phyloP scores from a whole-genome alignment of 1,140 invertebrate species.

The Alviniconcha marisindica region DNA sequence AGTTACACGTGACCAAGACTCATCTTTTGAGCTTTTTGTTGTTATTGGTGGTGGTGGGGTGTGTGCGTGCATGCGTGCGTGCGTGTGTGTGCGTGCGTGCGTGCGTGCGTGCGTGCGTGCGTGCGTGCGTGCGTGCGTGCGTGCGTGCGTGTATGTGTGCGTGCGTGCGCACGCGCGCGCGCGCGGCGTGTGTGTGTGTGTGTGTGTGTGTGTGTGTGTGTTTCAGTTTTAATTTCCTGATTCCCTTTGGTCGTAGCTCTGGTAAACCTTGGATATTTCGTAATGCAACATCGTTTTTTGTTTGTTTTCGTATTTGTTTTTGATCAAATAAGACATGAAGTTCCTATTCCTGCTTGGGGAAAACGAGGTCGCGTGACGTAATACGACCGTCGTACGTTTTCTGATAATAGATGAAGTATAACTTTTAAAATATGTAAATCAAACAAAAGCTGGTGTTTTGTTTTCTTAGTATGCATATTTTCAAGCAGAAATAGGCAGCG shows the following conservation, averaged over 20 bases:
- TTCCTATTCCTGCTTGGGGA: background rate
- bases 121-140: background rate
- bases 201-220: background rate
- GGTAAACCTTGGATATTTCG: background rate
- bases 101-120: constrained; percentile 9
- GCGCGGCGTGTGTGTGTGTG: background rate
- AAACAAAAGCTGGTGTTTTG: too few relatives aligned
- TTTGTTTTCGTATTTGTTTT: constrained; percentile 1
- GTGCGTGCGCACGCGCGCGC: background rate
- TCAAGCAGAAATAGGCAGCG: too few relatives aligned
- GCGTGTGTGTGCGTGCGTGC: background rate
- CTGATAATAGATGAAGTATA: background rate
- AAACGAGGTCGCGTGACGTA: background rate
- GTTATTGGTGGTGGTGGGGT: background rate
- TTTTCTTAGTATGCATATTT: too few relatives aligned
- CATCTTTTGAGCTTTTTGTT: background rate
- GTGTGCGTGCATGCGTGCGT: background rate
- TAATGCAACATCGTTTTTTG: background rate
- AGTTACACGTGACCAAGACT: background rate
- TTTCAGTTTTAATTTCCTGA: background rate
- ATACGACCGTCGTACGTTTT: background rate
- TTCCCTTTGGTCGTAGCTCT: background rate
- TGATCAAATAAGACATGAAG: background rate
- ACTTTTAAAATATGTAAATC: too few relatives aligned
- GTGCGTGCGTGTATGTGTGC: background rate